Conservation (phyloP, 2,113 vertebrate genomes). For the Trichomycterus rosablanca region DNA sequence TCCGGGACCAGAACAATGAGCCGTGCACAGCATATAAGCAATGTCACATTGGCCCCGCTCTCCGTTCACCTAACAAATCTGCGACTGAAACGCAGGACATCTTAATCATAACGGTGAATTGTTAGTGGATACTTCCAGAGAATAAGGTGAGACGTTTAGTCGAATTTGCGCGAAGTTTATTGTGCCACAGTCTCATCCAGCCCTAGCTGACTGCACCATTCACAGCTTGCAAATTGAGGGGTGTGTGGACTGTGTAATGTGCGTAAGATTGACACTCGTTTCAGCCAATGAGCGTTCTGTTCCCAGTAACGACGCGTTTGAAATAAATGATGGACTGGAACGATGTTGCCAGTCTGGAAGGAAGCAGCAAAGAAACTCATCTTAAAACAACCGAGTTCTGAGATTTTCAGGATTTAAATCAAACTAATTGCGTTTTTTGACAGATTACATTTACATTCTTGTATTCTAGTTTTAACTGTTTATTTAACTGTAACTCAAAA, state of each 20-base stretch:
- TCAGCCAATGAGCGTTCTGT: conserved; percentile 46
- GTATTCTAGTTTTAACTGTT: too few relatives aligned
- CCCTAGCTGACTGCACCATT: conserved; percentile 57
- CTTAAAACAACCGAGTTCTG: too few relatives aligned
- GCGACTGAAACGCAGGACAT: conserved; percentile 55
- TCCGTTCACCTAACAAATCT: conserved; percentile 46
- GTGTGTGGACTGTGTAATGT: conserved; percentile 54
- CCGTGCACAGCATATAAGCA: conserved; percentile 54
- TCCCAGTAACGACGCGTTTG: conserved; percentile 14
- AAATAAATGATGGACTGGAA: conserved; percentile 26
- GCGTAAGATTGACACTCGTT: conserved; percentile 56
- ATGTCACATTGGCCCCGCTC: conserved; percentile 63
- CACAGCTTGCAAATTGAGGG: conserved; percentile 58
- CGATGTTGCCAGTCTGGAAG: background rate
- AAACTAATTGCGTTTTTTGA: too few relatives aligned
- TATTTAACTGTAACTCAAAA: too few relatives aligned
- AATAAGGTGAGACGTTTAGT: background rate
- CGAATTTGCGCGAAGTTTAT: too few relatives aligned
- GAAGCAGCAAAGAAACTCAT: too few relatives aligned
- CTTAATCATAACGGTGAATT: conserved; percentile 40
- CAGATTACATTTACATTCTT: too few relatives aligned
- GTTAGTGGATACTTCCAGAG: background rate
- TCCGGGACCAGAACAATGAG: conserved; percentile 68
- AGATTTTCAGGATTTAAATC: too few relatives aligned
- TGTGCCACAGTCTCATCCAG: conserved; percentile 15